phyloP scores from a whole-genome alignment of 2,888 invertebrate species.

The Nephrotoma appendiculata region DNA sequence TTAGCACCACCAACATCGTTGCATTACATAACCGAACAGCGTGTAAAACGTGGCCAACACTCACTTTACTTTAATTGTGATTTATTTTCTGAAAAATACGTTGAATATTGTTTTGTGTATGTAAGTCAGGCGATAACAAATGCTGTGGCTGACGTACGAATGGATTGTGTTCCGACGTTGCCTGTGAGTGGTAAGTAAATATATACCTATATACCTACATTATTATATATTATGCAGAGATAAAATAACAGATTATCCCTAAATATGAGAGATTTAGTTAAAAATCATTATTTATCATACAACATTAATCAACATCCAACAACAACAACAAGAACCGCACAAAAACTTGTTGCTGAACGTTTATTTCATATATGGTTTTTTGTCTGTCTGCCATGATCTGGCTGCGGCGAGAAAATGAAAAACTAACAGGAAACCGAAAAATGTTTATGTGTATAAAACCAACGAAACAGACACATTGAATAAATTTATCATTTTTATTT shows the following conservation, averaged over 20 bases:
- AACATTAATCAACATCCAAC: background rate
- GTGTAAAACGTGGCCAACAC: conserved; percentile 55
- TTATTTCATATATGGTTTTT: background rate
- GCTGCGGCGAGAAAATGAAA: background rate
- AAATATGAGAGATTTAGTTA: background rate
- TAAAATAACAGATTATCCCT: background rate
- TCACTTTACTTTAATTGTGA: conserved; percentile 66
- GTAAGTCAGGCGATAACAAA: conserved; percentile 74
- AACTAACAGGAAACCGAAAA: background rate
- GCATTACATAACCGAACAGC: conserved; percentile 49
- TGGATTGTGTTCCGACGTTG: conserved; percentile 71
- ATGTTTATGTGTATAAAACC: background rate
- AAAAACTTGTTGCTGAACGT: background rate
- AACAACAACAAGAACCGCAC: background rate
- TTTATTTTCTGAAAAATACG: conserved; percentile 65
- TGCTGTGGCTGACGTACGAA: conserved; percentile 69
- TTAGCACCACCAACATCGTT: conserved; percentile 46
- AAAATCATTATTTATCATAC: background rate
- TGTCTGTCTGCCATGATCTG: background rate
- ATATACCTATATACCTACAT: background rate
- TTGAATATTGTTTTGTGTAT: conserved; percentile 80
- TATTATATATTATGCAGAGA: background rate
- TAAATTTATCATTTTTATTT: background rate
- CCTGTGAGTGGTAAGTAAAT: conserved; percentile 54
- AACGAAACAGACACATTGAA: background rate